Conservation (phyloP, 2,888 invertebrate genomes). For the Torymus auratus region DNA sequence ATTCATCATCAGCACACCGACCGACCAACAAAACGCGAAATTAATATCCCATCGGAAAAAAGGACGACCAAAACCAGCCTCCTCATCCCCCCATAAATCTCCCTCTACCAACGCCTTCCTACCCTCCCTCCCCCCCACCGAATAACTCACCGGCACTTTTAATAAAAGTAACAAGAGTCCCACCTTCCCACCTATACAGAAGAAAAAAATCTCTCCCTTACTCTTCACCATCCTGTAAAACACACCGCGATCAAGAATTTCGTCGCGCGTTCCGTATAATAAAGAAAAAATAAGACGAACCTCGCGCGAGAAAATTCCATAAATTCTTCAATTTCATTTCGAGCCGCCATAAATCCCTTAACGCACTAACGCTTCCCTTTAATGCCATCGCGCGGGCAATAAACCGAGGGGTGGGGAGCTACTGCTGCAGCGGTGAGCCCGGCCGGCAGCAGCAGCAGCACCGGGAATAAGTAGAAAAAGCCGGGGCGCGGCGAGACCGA, state of each 20-base stretch:
- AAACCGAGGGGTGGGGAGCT: background rate
- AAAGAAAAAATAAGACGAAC: background rate
- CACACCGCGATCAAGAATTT: slow-evolving; percentile 6
- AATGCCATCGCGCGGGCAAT: slow-evolving; percentile 43
- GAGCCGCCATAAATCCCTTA: slow-evolving; percentile 45
- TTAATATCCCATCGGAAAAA: slow-evolving; percentile 1
- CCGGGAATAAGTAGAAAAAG: slow-evolving; percentile 41
- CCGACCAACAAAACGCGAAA: too few relatives aligned
- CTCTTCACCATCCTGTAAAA: background rate
- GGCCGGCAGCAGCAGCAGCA: slow-evolving; percentile 32
- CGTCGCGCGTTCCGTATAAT: background rate
- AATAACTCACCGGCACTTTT: background rate
- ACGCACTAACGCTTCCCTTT: slow-evolving; percentile 41
- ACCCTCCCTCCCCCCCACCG: background rate
- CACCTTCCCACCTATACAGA: too few relatives aligned
- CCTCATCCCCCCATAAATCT: background rate
- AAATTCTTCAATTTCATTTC: slow-evolving; percentile 54
- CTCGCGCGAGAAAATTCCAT: slow-evolving; percentile 34
- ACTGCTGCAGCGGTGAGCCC: background rate
- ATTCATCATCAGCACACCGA: too few relatives aligned
- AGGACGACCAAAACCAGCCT: background rate
- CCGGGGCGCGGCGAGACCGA: slow-evolving; percentile 28
- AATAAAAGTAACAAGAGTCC: background rate
- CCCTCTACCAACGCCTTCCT: too few relatives aligned
- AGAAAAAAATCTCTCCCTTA: background rate